A percentile compares a stretch with the other conserved stretches of the same genome.
Conservation (phyloP, 2,113 vertebrate genomes). For the Falcunculus frontatus region DNA sequence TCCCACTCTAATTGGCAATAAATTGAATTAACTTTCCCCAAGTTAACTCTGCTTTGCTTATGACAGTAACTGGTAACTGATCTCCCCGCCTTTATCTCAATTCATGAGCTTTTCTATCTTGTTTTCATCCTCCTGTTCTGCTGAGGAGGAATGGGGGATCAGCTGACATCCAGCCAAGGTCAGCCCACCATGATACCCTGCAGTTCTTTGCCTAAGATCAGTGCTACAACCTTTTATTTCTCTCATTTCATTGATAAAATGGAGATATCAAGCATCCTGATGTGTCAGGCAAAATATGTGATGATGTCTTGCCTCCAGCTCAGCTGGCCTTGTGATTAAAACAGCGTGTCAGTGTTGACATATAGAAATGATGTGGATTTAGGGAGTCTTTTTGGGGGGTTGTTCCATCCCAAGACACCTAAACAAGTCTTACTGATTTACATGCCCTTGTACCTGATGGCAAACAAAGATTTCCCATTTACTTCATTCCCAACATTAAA, state of each 20-base stretch:
- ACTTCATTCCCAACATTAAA: not conserved
- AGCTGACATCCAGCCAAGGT: not conserved
- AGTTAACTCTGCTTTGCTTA: not conserved
- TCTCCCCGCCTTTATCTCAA: not conserved
- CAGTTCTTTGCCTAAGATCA: not conserved
- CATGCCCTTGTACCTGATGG: not conserved
- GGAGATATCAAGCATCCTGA: not conserved
- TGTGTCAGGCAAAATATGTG: not conserved
- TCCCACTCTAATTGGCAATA: not conserved
- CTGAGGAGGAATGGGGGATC: not conserved
- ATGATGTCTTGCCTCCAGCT: not conserved
- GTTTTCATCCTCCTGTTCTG: not conserved
- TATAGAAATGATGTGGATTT: not conserved
- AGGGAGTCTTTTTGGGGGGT: not conserved
- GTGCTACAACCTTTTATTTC: not conserved
- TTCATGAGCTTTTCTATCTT: not conserved
- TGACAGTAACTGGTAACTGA: not conserved
- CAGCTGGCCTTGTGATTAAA: not conserved
- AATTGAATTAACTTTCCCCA: not conserved
- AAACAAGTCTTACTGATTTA: not conserved
- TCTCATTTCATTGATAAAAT: not conserved
- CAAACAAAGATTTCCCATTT: not conserved
- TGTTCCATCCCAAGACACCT: not conserved
- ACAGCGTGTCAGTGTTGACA: fast-evolving
- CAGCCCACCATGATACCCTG: not conserved